These are phyloP conservation scores for Clarias batrachus DNA, from an alignment of 2,113 vertebrate species.

Conservation along the genomic window DNA sequence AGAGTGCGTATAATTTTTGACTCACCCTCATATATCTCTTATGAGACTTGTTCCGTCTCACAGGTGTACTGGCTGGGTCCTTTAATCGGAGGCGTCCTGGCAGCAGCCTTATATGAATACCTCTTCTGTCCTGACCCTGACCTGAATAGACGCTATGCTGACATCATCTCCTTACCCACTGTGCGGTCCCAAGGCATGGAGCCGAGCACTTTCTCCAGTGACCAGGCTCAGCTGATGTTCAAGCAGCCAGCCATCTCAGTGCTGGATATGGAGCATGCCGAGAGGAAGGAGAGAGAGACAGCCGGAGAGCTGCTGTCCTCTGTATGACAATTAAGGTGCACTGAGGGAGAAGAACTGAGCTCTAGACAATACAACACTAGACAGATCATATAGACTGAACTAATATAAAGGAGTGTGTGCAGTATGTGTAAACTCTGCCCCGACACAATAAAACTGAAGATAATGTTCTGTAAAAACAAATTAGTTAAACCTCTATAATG, in stretches of 20 bases:
- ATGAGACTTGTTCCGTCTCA: slow-evolving; percentile 19
- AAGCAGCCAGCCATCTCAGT: slow-evolving; percentile 80
- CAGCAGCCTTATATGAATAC: slow-evolving; percentile 67
- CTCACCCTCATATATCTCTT: not conserved
- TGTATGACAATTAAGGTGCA: slow-evolving; percentile 83
- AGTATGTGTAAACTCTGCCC: not conserved
- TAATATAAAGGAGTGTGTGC: slow-evolving; percentile 43
- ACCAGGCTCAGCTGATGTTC: slow-evolving; percentile 76
- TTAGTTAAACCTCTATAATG: too few relatives aligned
- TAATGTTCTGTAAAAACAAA: not conserved
- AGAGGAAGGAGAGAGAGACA: slow-evolving; percentile 78
- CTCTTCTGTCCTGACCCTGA: slow-evolving; percentile 69
- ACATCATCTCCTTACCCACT: slow-evolving; percentile 73
- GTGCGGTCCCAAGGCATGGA: slow-evolving; percentile 81
- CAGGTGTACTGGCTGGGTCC: slow-evolving; percentile 74
- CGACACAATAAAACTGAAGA: not conserved
- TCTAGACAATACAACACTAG: slow-evolving; percentile 31
- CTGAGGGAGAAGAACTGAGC: slow-evolving; percentile 69
- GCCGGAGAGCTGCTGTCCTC: slow-evolving; percentile 84
- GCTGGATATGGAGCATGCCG: slow-evolving; percentile 78
- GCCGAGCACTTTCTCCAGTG: slow-evolving; percentile 72
- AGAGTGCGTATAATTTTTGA: too few relatives aligned
- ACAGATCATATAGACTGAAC: slow-evolving; percentile 56
- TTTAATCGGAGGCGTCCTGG: slow-evolving; percentile 62
- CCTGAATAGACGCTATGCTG: slow-evolving; percentile 68